A percentile compares a stretch with the other conserved stretches of the same genome.
Conservation (phyloP, 2,888 invertebrate genomes). For the Erebia aethiops region DNA sequence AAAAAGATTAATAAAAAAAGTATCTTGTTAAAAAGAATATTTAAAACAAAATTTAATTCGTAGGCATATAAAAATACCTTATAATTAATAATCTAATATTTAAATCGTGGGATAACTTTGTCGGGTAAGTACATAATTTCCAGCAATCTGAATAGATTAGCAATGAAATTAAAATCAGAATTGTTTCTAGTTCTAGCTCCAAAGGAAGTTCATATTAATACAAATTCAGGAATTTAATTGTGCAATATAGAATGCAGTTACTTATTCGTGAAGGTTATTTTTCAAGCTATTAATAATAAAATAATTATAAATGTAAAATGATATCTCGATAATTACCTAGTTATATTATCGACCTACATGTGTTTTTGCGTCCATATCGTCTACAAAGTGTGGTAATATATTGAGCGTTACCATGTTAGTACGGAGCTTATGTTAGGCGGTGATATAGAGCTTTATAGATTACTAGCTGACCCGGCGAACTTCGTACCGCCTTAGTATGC, state of each 20-base stretch:
- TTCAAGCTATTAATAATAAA: background rate
- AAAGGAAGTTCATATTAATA: constrained; percentile 13
- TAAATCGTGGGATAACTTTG: no score
- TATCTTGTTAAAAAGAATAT: no score
- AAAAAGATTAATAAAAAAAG: no score
- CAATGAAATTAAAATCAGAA: background rate
- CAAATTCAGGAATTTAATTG: constrained; percentile 11
- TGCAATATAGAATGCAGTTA: constrained; percentile 13
- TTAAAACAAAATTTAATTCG: no score
- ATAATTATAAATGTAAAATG: constrained; percentile 18
- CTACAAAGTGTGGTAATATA: constrained; percentile 26
- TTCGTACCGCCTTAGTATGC: no score
- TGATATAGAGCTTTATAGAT: constrained; percentile 8
- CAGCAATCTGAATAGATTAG: background rate
- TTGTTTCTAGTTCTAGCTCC: constrained; percentile 6
- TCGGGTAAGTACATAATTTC: background rate
- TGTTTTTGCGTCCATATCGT: constrained; percentile 26
- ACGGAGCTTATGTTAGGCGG: constrained; percentile 19
- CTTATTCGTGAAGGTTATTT: constrained; percentile 18
- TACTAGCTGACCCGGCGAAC: no score
- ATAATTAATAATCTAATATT: no score
- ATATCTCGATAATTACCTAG: constrained; percentile 10
- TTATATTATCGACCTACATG: constrained; percentile 18
- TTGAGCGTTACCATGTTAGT: constrained; percentile 24
- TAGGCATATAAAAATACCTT: no score